phyloP scores from a whole-genome alignment of 2,113 vertebrate genomes.

The Sminthopsis crassicaudata region DNA sequence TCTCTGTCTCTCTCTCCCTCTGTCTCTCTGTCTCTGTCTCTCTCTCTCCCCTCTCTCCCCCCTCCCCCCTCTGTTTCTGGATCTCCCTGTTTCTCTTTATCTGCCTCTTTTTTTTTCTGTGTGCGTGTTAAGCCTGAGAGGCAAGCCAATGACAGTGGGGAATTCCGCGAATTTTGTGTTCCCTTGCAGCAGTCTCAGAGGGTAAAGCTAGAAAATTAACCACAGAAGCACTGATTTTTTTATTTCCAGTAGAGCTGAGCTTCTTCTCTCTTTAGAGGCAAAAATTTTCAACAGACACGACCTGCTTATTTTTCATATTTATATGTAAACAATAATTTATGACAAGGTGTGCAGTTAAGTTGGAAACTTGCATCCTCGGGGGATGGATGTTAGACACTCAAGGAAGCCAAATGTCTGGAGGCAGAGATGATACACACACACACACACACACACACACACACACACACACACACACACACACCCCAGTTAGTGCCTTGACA shows the following conservation, averaged over 20 bases:
- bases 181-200: conserved; percentile 14
- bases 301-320: conserved; percentile 41
- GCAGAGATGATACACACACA: not conserved
- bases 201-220: not conserved
- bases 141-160: not conserved
- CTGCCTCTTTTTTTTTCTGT: too few relatives aligned
- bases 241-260: conserved; percentile 11
- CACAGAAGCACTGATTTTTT: conserved; percentile 20
- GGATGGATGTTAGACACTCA: conserved; percentile 18
- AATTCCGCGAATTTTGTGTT: conserved; percentile 10
- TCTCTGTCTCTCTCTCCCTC: too few relatives aligned
- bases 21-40: too few relatives aligned
- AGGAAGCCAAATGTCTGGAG: conserved; percentile 7
- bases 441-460: too few relatives aligned
- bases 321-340: not conserved
- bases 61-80: too few relatives aligned
- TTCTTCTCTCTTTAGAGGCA: conserved; percentile 23
- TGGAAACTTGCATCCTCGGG: conserved; percentile 36
- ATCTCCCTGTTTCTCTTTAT: too few relatives aligned
- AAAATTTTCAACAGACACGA: conserved; percentile 49
- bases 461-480: not conserved
- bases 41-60: too few relatives aligned
- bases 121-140: conserved; percentile 2
- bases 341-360: conserved; percentile 45
- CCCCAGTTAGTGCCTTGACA: not conserved